Conservation (phyloP, 2,797 vertebrate genomes). For the Peromyscus eremicus region DNA sequence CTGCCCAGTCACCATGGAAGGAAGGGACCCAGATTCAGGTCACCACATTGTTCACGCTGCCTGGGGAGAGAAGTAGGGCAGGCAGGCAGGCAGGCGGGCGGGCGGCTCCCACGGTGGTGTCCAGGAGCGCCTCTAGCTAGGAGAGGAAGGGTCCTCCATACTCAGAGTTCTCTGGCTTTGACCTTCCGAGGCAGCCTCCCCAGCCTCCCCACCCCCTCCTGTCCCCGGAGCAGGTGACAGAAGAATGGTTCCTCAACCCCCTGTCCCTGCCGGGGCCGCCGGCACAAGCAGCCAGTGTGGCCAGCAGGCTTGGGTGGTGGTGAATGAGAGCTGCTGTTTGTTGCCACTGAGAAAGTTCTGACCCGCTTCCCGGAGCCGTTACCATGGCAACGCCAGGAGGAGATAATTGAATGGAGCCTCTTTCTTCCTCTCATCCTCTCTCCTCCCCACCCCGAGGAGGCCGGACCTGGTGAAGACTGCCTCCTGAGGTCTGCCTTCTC, state of each 20-base stretch:
- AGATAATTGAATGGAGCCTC: conserved; percentile 88
- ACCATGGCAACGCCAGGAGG: conserved; percentile 89
- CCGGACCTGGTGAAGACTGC: conserved; percentile 83
- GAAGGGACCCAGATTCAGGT: conserved; percentile 75
- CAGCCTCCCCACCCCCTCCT: neutral
- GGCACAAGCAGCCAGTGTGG: neutral
- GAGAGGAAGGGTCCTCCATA: conserved; percentile 71
- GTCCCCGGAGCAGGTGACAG: conserved; percentile 26
- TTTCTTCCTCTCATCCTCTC: conserved; percentile 78
- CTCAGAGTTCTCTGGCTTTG: conserved; percentile 44
- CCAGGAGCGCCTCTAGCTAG: conserved; percentile 62
- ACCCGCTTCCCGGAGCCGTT: conserved; percentile 88
- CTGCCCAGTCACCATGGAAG: conserved; percentile 56
- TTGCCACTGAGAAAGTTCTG: conserved; percentile 90
- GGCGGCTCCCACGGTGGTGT: conserved; percentile 80
- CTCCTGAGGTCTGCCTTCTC: conserved; percentile 78
- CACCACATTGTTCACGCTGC: conserved; percentile 81
- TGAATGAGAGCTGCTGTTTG: conserved; percentile 82
- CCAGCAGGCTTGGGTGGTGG: conserved; percentile 44
- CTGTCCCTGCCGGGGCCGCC: neutral
- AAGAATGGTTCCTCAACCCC: neutral
- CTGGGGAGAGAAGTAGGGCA: conserved; percentile 83
- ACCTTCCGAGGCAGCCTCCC: neutral
- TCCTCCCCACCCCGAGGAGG: conserved; percentile 70
- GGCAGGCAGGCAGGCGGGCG: conserved; percentile 68